phyloP scores from a whole-genome alignment of 2,113 vertebrate species.

The Gymnarchus niloticus region DNA sequence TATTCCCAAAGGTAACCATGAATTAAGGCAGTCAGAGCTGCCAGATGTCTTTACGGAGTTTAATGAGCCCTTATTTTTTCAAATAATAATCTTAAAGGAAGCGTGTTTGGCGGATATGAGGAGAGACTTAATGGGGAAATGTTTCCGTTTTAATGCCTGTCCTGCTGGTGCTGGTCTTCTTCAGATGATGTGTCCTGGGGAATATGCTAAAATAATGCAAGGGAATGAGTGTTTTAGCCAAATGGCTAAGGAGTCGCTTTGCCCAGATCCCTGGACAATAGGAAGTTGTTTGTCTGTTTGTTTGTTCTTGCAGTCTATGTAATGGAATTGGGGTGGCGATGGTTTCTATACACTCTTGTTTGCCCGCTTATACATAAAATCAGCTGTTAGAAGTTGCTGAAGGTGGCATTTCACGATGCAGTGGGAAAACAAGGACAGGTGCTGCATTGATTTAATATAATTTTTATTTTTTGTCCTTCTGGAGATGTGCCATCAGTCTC shows the following conservation, averaged over 20 bases:
- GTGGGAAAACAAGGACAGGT: background rate
- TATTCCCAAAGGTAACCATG: background rate
- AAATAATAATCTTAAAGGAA: slow-evolving; percentile 15
- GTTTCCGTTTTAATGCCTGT: background rate
- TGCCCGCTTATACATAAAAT: slow-evolving; percentile 18
- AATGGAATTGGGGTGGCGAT: slow-evolving; percentile 14
- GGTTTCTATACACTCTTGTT: slow-evolving; percentile 5
- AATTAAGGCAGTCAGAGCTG: slow-evolving; percentile 16
- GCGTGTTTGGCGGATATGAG: background rate
- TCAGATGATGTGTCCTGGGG: background rate
- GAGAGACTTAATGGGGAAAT: background rate
- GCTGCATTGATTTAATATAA: slow-evolving; percentile 19
- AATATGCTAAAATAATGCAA: background rate
- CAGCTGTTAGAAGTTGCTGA: slow-evolving; percentile 3
- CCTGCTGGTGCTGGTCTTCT: background rate
- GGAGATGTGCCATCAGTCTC: background rate
- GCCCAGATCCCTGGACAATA: too few relatives aligned
- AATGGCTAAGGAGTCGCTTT: too few relatives aligned
- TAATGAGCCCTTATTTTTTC: slow-evolving; percentile 11
- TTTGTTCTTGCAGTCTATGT: background rate
- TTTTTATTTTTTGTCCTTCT: background rate
- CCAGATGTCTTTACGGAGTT: slow-evolving; percentile 13
- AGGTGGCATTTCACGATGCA: background rate
- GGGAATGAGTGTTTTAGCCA: too few relatives aligned
- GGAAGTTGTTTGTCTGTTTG: background rate